Conservation (phyloP, 2,113 vertebrate genomes). For the Tylochromis polylepis region DNA sequence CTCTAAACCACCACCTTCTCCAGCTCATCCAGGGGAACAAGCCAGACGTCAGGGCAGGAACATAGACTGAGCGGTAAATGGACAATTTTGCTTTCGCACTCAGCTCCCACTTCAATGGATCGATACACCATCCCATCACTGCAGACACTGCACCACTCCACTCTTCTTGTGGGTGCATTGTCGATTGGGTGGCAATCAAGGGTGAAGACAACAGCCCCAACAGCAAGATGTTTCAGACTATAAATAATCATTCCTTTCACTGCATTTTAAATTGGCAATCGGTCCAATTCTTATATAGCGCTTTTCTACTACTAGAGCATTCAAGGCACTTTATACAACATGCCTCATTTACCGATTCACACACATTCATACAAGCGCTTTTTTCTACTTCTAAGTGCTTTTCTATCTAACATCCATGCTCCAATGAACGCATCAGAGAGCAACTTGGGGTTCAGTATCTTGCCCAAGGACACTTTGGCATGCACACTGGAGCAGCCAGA, state of each 20-base stretch:
- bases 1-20: not conserved
- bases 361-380: fast-evolving
- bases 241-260: not conserved
- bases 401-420: not conserved
- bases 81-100: not conserved
- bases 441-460: not conserved
- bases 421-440: not conserved
- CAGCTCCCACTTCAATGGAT: not conserved
- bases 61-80: fast-evolving
- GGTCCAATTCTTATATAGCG: no score
- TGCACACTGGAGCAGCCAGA: not conserved
- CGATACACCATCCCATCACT: not conserved
- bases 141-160: not conserved
- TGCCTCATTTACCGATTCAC: not conserved
- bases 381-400: not conserved
- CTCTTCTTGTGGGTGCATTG: not conserved
- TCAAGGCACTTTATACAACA: fast-evolving
- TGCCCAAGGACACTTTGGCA: not conserved
- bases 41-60: not conserved
- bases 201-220: not conserved
- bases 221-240: not conserved
- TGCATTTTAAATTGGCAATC: fast-evolving
- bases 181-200: not conserved
- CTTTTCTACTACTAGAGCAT: not conserved
- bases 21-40: not conserved